A percentile compares a stretch with the other conserved stretches of the same genome.
These are phyloP conservation scores for Zoanthus sociatus DNA, from an alignment of 92 coral and sea anemone genomes.

Conservation along the genomic window DNA sequence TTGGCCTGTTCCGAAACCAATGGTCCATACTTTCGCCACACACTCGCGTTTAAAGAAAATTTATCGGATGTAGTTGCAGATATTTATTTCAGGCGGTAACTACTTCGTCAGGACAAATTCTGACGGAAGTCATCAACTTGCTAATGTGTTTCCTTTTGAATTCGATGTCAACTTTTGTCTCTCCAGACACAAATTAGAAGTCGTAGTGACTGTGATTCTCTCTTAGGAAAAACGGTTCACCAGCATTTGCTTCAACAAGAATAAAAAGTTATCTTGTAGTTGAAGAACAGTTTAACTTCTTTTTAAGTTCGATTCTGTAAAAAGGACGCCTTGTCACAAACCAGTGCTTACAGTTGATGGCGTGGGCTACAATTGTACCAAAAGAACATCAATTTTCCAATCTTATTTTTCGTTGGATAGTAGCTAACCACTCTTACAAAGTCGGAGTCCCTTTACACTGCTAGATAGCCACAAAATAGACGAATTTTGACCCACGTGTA, in stretches of 20 bases:
- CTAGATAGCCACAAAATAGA: conserved; percentile 40
- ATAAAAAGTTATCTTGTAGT: neutral
- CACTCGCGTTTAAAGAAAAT: neutral
- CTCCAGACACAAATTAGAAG: conserved; percentile 10
- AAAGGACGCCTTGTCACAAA: conserved; percentile 15
- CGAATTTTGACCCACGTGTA: conserved; percentile 58
- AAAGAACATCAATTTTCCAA: neutral
- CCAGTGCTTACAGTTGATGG: conserved; percentile 4
- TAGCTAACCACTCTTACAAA: neutral
- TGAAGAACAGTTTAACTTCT: neutral
- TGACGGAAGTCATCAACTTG: neutral
- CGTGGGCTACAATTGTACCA: neutral
- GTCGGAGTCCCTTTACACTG: conserved; percentile 4
- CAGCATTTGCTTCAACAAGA: neutral
- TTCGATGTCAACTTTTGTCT: conserved; percentile 21
- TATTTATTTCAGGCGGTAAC: neutral
- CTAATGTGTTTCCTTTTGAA: neutral
- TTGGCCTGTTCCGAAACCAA: neutral
- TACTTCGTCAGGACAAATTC: neutral
- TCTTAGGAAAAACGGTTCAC: neutral
- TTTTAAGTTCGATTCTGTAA: neutral
- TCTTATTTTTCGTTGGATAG: neutral
- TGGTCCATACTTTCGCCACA: neutral
- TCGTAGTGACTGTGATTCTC: neutral
- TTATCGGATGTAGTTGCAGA: neutral